phyloP scores from a whole-genome alignment of 2,888 invertebrate species.

The Hedya salicella region DNA sequence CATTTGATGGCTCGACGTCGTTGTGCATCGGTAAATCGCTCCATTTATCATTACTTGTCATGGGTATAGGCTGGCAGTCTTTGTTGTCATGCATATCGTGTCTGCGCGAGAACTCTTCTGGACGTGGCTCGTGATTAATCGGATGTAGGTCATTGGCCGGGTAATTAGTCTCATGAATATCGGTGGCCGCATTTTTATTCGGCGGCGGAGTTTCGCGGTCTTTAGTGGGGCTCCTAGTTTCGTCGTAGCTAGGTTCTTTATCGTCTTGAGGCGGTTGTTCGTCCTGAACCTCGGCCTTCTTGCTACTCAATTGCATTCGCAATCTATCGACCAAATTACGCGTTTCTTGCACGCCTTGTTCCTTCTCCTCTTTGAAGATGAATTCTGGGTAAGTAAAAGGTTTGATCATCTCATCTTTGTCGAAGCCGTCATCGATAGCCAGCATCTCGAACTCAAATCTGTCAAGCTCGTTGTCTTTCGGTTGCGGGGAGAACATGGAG shows the following conservation, averaged over 20 bases:
- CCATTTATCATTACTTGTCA: conserved; percentile 70
- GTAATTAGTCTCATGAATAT: conserved; percentile 48
- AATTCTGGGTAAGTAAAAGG: conserved; percentile 88
- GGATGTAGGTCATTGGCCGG: conserved; percentile 53
- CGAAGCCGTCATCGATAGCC: conserved; percentile 87
- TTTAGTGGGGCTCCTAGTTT: conserved; percentile 56
- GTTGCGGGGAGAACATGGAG: conserved; percentile 90
- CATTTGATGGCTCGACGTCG: conserved; percentile 57
- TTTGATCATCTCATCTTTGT: conserved; percentile 87
- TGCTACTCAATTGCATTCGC: conserved; percentile 88
- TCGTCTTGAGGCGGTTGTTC: conserved; percentile 59
- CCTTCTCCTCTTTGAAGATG: conserved; percentile 91
- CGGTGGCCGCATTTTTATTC: conserved; percentile 50
- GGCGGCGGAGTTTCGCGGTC: conserved; percentile 56
- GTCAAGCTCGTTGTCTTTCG: conserved; percentile 84
- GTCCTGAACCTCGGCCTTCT: conserved; percentile 85
- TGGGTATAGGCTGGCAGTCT: conserved; percentile 59
- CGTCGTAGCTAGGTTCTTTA: conserved; percentile 58
- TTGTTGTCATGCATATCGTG: conserved; percentile 53
- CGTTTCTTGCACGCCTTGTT: conserved; percentile 92
- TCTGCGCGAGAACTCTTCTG: conserved; percentile 51
- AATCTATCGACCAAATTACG: conserved; percentile 93
- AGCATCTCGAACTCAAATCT: conserved; percentile 86
- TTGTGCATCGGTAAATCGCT: conserved; percentile 54
- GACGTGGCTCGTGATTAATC: conserved; percentile 55